Conservation (phyloP, 2,888 invertebrate genomes). For the Cephus pygmeus region DNA sequence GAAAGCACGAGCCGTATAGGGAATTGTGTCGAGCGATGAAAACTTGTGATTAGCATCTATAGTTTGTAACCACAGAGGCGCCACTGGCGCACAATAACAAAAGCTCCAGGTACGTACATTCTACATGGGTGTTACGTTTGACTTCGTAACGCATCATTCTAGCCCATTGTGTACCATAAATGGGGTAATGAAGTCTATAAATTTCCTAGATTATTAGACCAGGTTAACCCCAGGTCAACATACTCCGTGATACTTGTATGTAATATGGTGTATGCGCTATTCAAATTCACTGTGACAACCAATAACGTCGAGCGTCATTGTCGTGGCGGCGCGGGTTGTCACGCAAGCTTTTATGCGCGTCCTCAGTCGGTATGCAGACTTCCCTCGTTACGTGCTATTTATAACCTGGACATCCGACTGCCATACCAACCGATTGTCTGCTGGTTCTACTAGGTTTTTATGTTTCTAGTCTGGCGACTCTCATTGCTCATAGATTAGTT, state of each 20-base stretch:
- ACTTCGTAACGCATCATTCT: not conserved
- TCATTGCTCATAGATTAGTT: not conserved
- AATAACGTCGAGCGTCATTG: not conserved
- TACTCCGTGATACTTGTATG: not conserved
- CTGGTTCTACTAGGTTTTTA: not conserved
- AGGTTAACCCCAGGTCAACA: not conserved
- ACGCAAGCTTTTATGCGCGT: not conserved
- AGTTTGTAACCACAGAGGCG: not conserved
- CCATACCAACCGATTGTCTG: not conserved
- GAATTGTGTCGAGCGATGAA: not conserved
- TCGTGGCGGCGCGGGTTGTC: not conserved
- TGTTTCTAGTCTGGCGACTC: not conserved
- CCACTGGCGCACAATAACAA: not conserved
- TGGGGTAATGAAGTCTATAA: not conserved
- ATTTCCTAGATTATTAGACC: not conserved
- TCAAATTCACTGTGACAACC: not conserved
- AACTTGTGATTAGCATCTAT: not conserved
- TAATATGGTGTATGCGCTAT: not conserved
- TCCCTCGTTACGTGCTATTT: slow-evolving; percentile 2
- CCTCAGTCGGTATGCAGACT: not conserved
- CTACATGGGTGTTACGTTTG: not conserved
- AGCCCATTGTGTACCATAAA: not conserved
- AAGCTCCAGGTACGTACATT: not conserved
- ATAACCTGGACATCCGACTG: not conserved
- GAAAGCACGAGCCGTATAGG: not conserved